Evolutionary conservation across 2,797 vertebrate species (phyloP).

Genomic region (Gila robusta): DNA sequence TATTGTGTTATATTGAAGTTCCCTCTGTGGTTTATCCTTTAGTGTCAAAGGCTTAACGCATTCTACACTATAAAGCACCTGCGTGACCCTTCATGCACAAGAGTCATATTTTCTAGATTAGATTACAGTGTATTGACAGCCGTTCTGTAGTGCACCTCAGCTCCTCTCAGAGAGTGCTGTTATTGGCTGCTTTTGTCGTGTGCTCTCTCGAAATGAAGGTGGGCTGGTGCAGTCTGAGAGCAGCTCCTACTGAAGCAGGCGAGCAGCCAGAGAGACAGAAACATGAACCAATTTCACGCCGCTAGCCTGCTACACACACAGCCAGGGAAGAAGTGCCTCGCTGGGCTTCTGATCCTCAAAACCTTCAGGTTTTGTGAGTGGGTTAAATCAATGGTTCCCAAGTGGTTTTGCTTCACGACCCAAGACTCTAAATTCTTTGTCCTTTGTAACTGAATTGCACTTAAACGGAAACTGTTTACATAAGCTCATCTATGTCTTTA

Average conservation of each 20-base stretch:
- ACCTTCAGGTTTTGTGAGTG: slow-evolving; percentile 36
- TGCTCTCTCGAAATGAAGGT: slow-evolving; percentile 13
- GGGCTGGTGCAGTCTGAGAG: slow-evolving; percentile 10
- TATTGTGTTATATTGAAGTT: slow-evolving; percentile 21
- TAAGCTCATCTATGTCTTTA: neutral
- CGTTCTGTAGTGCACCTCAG: slow-evolving; percentile 17
- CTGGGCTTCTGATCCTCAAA: slow-evolving; percentile 43
- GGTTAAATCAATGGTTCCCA: slow-evolving; percentile 12
- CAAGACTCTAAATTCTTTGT: neutral
- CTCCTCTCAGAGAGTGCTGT: slow-evolving; percentile 9
- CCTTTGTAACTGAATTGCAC: neutral
- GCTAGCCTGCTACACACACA: slow-evolving; percentile 45
- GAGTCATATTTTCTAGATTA: slow-evolving; percentile 38
- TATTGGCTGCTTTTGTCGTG: slow-evolving; percentile 13
- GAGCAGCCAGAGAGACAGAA: slow-evolving; percentile 41
- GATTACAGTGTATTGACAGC: slow-evolving; percentile 28
- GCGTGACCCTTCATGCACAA: slow-evolving; percentile 18
- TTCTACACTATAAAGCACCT: neutral
- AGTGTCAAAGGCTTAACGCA: slow-evolving; percentile 21
- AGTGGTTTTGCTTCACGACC: slow-evolving; percentile 1
- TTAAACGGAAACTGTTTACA: neutral
- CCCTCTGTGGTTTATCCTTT: slow-evolving; percentile 27
- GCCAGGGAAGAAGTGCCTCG: slow-evolving; percentile 32
- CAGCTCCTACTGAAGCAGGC: slow-evolving; percentile 8
- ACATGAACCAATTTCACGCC: slow-evolving; percentile 62